A percentile compares a stretch with the other conserved stretches of the same genome.
These are phyloP conservation scores for Drosophila kikkawai DNA, from an alignment of 1,140 invertebrate genomes.

Conservation along the genomic window DNA sequence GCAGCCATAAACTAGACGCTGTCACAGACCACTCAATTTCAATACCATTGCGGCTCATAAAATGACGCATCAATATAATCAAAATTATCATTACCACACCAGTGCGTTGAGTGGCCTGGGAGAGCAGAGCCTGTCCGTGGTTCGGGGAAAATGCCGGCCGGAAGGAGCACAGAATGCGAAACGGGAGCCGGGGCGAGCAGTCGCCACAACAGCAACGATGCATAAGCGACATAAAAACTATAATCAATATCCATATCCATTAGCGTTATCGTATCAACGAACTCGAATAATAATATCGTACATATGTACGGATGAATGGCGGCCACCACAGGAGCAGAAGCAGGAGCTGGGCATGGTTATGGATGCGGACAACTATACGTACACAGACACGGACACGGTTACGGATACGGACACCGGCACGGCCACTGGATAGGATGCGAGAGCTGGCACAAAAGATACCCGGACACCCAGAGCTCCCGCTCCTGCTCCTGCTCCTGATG, in stretches of 20 bases:
- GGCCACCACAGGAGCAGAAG: constrained; percentile 28
- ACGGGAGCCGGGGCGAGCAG: constrained; percentile 7
- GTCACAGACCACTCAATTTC: constrained; percentile 82
- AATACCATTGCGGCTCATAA: constrained; percentile 82
- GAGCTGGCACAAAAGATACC: constrained; percentile 14
- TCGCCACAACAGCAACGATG: constrained; percentile 42
- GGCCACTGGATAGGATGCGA: constrained; percentile 18
- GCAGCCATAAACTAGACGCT: constrained; percentile 61
- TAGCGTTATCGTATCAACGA: constrained; percentile 82
- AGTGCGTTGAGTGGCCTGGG: constrained; percentile 22
- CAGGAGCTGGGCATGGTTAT: constrained; percentile 1
- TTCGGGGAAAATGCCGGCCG: neutral
- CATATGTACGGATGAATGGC: constrained; percentile 49
- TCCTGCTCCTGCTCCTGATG: neutral
- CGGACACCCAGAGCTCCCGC: neutral
- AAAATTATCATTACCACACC: constrained; percentile 75
- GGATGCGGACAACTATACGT: constrained; percentile 14
- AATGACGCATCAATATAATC: constrained; percentile 83
- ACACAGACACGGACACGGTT: constrained; percentile 9
- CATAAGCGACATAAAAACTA: constrained; percentile 75
- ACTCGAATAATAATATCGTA: constrained; percentile 73
- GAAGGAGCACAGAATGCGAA: constrained; percentile 12
- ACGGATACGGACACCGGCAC: constrained; percentile 32
- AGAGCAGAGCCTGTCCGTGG: neutral
- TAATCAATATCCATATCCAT: constrained; percentile 84